Evolutionary conservation across 2,888 invertebrate species (phyloP).

Genomic region (Leptopilina drosophilae): DNA sequence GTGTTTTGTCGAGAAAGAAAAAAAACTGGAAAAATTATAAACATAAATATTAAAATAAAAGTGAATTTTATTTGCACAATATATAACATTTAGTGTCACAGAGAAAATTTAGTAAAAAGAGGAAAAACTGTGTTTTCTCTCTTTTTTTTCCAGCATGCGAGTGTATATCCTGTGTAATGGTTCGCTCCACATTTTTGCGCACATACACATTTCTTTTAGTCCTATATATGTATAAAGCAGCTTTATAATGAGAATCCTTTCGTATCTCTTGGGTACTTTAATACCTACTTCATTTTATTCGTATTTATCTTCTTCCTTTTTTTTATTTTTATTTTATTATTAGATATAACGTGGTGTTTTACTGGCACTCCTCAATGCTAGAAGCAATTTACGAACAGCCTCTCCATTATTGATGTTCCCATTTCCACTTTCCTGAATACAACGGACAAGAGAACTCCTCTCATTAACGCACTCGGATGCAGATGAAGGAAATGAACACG

Average conservation of each 20-base stretch:
- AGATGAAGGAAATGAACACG: slow-evolving; percentile 56
- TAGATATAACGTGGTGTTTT: neutral
- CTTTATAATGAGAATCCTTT: slow-evolving; percentile 31
- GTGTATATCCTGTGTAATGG: neutral
- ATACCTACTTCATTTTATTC: neutral
- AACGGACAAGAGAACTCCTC: slow-evolving; percentile 57
- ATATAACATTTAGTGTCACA: neutral
- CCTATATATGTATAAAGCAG: neutral
- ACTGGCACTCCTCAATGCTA: slow-evolving; percentile 51
- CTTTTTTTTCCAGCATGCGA: neutral
- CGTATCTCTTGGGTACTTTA: slow-evolving; percentile 16
- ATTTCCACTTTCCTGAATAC: slow-evolving; percentile 54
- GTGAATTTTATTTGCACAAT: too few species aligned
- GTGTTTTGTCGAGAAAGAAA: too few species aligned
- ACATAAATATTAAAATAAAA: too few species aligned
- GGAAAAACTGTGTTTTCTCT: slow-evolving; percentile 16
- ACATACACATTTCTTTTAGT: neutral
- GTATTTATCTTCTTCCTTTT: neutral
- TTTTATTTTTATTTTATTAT: neutral
- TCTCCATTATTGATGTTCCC: slow-evolving; percentile 61
- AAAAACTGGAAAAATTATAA: too few species aligned
- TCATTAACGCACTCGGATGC: slow-evolving; percentile 56
- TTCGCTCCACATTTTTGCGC: slow-evolving; percentile 15
- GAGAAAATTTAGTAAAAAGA: neutral
- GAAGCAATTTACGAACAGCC: slow-evolving; percentile 59